Conservation (phyloP, 37 sponge, comb jelly and placozoan species). For the Eunapius fragilis region DNA sequence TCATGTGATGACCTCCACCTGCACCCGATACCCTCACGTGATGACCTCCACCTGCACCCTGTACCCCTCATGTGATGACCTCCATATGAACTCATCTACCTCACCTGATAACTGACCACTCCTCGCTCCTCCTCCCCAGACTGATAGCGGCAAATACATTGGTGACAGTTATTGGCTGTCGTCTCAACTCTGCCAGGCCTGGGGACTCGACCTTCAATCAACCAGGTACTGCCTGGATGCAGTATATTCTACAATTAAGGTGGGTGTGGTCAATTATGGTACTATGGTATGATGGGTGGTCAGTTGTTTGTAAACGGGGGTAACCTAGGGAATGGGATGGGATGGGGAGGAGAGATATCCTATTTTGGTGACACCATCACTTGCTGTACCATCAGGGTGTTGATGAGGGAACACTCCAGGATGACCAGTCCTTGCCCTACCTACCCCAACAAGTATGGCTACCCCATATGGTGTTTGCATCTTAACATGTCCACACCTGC, state of each 20-base stretch:
- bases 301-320: no score
- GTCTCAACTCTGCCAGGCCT: slow-evolving; percentile 51
- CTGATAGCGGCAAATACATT: slow-evolving; percentile 59
- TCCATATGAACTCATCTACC: not conserved
- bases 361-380: not conserved
- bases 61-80: not conserved
- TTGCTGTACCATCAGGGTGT: not conserved
- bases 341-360: not conserved
- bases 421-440: not conserved
- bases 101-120: not conserved
- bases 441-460: not conserved
- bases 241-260: slow-evolving; percentile 38
- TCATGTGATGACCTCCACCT: not conserved
- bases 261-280: not conserved
- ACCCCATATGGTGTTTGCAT: no score
- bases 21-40: not conserved
- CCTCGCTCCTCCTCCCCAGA: not conserved
- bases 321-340: not conserved
- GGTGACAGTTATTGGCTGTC: slow-evolving; percentile 42
- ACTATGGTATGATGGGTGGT: no score
- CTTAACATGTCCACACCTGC: no score
- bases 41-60: slow-evolving; percentile 11
- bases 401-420: not conserved
- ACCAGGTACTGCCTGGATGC: slow-evolving; percentile 61
- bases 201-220: slow-evolving; percentile 52